Conservation (phyloP, 2,113 vertebrate genomes). For the Ellobius talpinus region DNA sequence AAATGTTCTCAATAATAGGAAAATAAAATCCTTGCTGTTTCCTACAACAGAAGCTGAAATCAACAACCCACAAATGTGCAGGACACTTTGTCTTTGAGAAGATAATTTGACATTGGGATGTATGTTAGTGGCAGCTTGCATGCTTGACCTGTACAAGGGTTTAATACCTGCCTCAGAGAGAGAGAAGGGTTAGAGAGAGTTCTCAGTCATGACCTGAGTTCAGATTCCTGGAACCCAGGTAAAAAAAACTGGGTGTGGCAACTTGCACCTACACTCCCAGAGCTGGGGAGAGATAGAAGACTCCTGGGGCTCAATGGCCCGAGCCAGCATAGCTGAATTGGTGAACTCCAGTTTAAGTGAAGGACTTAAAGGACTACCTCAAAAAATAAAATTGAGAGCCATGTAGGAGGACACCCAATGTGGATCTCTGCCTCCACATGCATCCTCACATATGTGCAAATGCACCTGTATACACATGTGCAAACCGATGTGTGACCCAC, state of each 20-base stretch:
- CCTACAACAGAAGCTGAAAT: background rate
- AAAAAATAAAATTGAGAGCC: background rate
- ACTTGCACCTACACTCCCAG: background rate
- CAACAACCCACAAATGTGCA: background rate
- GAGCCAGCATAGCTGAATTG: background rate
- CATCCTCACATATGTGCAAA: background rate
- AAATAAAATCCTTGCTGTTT: background rate
- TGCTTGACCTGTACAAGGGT: background rate
- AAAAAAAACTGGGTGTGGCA: background rate
- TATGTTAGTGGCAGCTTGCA: too few relatives aligned
- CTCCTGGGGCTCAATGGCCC: rapidly evolving
- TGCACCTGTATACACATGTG: too few relatives aligned
- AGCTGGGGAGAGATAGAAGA: background rate
- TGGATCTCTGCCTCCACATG: background rate
- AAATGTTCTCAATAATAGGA: background rate
- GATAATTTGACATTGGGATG: background rate
- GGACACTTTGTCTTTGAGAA: background rate
- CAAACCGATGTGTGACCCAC: background rate
- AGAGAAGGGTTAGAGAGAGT: background rate
- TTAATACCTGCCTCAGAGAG: background rate
- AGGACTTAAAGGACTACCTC: background rate
- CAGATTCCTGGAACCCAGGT: background rate
- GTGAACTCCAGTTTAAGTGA: background rate
- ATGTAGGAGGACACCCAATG: background rate
- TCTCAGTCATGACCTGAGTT: background rate